Base-by-base conservation (phyloP, 1,140 invertebrate species). In the Palaemon carinicauda region DNA sequence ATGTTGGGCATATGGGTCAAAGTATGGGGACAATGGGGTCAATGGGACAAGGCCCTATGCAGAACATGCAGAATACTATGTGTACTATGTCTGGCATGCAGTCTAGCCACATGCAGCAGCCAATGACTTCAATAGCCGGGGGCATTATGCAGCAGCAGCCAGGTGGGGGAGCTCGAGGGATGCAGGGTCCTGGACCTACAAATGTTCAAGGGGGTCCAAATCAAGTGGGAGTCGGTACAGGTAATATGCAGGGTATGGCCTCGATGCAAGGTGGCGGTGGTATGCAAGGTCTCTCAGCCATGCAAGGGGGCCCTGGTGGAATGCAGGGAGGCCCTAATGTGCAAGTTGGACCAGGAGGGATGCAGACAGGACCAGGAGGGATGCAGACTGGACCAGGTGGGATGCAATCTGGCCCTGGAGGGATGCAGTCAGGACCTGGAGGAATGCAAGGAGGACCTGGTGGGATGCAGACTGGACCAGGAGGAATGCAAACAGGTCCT, bases 101-200 rank as follows among this genome's bases (percentile, higher is more conserved):
- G 15, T 78, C 79, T 19, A 73, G 88, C 24, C 88, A 86, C 73
- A 82, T 88, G 87, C 87, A 82, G 74, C 82, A 82, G 31, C 73
- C 80, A 9, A 75, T 86, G 53, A 75, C 88, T 19, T 82, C 82
- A 24, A 88, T 88, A 73, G 83, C 51, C 14, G 79, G 79, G 24
- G 81, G 78, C 1, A 86, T 88, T 71, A 88, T 88, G 82, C 88
- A 88, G 71, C 78, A 65, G 41, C 41, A 41, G 41, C 41, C 41
- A 4, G 41, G 41, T 41, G 41, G 41, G 54, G 88, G 88, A 27
- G 71, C 74, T 51, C 80, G 83, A 53, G 73, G 54, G 12, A 80
- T 78, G 75, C 82, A 78, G 50, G 74, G 53, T 27, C 82, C 24
- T 52, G 54, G 71, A 69, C 52, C 31, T 50, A 60, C 19, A n/a